Evolutionary conservation across 2,888 invertebrate genomes (phyloP), one percentile per base, ranked within the genome.

Genomic region (Pheosia gnoma): DNA sequence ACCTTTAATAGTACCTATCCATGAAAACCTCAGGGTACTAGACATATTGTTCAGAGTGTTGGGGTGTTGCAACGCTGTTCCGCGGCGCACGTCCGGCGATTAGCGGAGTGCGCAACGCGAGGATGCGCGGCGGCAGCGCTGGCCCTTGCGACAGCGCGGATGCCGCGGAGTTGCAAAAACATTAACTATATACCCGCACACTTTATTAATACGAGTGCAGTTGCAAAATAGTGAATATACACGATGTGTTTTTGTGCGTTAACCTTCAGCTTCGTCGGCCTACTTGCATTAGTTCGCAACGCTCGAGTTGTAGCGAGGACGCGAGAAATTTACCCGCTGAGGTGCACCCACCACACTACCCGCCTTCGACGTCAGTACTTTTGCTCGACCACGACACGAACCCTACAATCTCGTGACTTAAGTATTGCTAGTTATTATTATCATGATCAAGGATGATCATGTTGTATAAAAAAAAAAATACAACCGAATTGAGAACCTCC

Each of bases 71-170:
- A 90, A 90, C 76, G 77, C 80, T 81, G 86, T 90, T 91, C 90
- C 89, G 86, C 82, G 80, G 84, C 83, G 81, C 74, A 88, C 89
- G 88, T 93, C 93, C 93, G 93, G 90, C 88, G 88, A 91, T 91
- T 91, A 90, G 83, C 65, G 71, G 81, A 83, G 79, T 89, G 83
- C 90, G 92, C 91, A 90, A 90, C 84, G 82, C 84, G 86, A 90
- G 92, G 92, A 92, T 91, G 91, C 84, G 85, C 89, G 70, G 72
- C 68, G 74, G 73, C 75, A 68, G 71, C 75, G 83, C 81, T 75
- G 79, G 81, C 80, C 84, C 89, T 92, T 91, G 87, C 91, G 91
- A 90, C 91, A 92, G 87, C 88, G 85, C 92, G 92, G 93, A 92
- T 89, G 89, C 90, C 86, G 82, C 86, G 80, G 81, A 82, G 85